A percentile compares a stretch with the other conserved stretches of the same genome.
These are phyloP conservation scores for Oreortyx pictus DNA, from an alignment of 2,797 vertebrate species.

Conservation along the genomic window DNA sequence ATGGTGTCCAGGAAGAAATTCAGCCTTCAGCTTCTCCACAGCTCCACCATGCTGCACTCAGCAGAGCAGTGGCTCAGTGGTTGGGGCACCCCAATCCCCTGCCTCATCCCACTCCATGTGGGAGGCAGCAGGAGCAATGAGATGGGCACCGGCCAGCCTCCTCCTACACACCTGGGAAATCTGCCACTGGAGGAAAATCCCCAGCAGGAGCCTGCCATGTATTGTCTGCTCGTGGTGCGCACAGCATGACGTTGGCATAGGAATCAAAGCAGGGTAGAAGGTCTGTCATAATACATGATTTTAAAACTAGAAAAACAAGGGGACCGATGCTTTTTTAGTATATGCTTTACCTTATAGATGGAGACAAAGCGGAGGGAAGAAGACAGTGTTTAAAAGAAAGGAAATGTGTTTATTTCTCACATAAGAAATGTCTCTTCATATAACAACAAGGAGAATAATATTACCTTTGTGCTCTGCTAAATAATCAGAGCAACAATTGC, in stretches of 20 bases:
- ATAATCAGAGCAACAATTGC: conserved; percentile 35
- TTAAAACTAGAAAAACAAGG: not conserved
- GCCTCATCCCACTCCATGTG: rapidly evolving
- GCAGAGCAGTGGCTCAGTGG: rapidly evolving
- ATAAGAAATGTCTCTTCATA: not conserved
- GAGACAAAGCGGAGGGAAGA: not conserved
- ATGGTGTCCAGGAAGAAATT: not conserved
- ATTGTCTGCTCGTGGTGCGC: not conserved
- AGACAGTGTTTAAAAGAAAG: not conserved
- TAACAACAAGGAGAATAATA: not conserved
- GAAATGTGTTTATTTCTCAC: not conserved
- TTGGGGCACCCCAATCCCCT: not conserved
- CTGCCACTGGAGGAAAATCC: not conserved
- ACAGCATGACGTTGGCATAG: not conserved
- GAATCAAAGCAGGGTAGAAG: not conserved
- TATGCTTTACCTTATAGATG: not conserved
- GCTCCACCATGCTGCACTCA: not conserved
- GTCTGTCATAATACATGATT: not conserved
- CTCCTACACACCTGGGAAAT: not conserved
- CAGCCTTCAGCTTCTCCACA: not conserved
- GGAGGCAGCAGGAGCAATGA: not conserved
- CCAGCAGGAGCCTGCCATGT: not conserved
- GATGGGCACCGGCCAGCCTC: not conserved
- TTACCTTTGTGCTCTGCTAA: conserved; percentile 7
- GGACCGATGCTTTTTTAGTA: not conserved